Evolutionary conservation across 2,113 vertebrate genomes (phyloP).

Genomic region (Bubo blakistoni): DNA sequence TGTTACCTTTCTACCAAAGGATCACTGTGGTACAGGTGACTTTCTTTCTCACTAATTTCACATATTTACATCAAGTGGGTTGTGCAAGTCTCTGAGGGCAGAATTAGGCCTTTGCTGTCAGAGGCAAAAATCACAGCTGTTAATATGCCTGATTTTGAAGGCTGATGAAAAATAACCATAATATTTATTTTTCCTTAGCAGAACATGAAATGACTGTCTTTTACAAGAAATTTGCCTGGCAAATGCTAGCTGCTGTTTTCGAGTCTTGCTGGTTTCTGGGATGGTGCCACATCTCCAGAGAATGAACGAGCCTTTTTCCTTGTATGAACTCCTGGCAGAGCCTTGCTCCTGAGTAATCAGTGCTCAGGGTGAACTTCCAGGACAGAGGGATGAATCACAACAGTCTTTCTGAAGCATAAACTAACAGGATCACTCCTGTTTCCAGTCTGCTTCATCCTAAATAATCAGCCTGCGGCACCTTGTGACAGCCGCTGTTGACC

Average conservation of each 20-base stretch:
- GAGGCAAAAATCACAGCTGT: accelerated
- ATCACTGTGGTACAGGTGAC: background rate
- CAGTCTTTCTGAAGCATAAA: background rate
- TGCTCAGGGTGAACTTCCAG: background rate
- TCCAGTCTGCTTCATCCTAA: background rate
- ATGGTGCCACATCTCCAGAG: background rate
- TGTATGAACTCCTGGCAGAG: accelerated
- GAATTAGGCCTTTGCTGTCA: background rate
- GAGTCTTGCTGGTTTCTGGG: background rate
- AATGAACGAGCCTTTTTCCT: background rate
- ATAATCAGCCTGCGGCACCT: background rate
- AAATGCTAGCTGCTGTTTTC: background rate
- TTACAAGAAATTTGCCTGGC: background rate
- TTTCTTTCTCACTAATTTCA: background rate
- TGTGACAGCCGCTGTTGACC: background rate
- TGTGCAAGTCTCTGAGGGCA: background rate
- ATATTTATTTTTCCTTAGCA: background rate
- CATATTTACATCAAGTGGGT: background rate
- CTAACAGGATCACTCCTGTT: background rate
- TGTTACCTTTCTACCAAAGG: background rate
- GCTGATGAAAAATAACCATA: background rate
- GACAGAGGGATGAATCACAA: background rate
- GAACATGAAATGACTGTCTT: accelerated
- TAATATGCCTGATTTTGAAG: background rate
- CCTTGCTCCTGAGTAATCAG: background rate